Percentiles rank a stretch among this genome's conserved stretches.
Conservation (phyloP, 92 coral and sea anemone genomes). For the Virgularia gustaviana region DNA sequence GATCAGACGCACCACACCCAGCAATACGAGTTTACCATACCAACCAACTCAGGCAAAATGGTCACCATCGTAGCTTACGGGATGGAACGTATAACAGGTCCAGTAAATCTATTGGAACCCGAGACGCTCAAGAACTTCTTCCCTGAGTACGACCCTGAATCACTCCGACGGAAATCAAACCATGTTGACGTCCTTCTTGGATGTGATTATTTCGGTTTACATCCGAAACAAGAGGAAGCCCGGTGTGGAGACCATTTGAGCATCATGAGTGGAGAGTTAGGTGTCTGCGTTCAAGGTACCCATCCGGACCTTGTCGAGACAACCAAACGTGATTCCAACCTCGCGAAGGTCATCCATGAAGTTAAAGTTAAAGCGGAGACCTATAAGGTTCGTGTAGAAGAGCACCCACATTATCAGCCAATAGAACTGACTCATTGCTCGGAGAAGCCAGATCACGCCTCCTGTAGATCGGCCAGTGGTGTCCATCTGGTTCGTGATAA, state of each 20-base stretch:
- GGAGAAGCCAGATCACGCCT: conserved; percentile 14
- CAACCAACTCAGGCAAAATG: conserved; percentile 44
- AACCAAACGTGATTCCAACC: conserved; percentile 56
- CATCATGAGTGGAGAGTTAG: conserved; percentile 50
- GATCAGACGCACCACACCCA: conserved; percentile 34
- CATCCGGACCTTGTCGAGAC: conserved; percentile 43
- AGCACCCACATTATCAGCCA: conserved; percentile 55
- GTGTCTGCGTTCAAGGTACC: conserved; percentile 53
- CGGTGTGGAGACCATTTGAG: conserved; percentile 51
- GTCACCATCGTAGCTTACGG: conserved; percentile 44
- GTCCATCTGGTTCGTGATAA: background rate
- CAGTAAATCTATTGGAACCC: conserved; percentile 38
- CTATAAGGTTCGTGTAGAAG: conserved; percentile 29
- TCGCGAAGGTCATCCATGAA: conserved; percentile 56
- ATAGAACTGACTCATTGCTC: conserved; percentile 37
- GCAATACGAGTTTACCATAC: conserved; percentile 50
- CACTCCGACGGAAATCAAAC: conserved; percentile 41
- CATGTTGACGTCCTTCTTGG: conserved; percentile 53
- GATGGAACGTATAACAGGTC: conserved; percentile 52
- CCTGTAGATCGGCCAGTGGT: background rate
- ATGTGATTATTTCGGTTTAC: conserved; percentile 51
- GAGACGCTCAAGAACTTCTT: conserved; percentile 34
- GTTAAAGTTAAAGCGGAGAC: conserved; percentile 38
- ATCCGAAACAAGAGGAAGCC: conserved; percentile 59
- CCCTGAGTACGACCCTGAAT: conserved; percentile 46